Evolutionary conservation across 1,140 invertebrate species (phyloP).

Genomic region (Hypsibius dujardini): DNA sequence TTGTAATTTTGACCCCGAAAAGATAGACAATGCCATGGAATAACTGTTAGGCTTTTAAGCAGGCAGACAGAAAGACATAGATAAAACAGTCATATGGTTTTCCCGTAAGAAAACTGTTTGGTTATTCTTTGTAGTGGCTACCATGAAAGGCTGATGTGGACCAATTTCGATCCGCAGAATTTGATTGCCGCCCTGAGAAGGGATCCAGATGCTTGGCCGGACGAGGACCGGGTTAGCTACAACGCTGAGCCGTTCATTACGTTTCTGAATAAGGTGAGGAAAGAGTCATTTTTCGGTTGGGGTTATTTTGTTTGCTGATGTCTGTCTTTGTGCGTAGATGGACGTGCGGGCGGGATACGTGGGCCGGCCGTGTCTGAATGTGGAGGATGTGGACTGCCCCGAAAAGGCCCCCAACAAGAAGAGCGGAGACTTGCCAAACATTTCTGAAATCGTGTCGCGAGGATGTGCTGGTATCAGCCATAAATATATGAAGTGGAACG

Average conservation of each 20-base stretch:
- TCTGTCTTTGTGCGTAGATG: too few relatives aligned
- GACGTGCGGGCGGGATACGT: too few relatives aligned
- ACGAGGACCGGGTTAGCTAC: neutral
- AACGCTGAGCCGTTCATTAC: constrained; percentile 1
- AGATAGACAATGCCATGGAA: too few relatives aligned
- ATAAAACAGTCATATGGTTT: too few relatives aligned
- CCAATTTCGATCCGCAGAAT: constrained; percentile 64
- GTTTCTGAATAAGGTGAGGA: neutral
- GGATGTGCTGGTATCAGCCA: too few relatives aligned
- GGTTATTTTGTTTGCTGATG: neutral
- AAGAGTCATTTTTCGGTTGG: constrained; percentile 13
- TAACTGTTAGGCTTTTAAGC: too few relatives aligned
- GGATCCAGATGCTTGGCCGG: constrained; percentile 36
- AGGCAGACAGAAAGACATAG: too few relatives aligned
- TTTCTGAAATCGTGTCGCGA: constrained; percentile 77
- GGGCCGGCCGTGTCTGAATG: too few relatives aligned
- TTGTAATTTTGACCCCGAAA: too few relatives aligned
- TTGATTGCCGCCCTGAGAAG: constrained; percentile 55
- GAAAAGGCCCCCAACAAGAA: too few relatives aligned
- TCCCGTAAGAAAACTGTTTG: too few relatives aligned
- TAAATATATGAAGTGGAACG: constrained; percentile 96
- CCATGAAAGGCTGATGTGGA: constrained; percentile 57
- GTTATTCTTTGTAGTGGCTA: constrained; percentile 38
- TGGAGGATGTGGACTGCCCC: constrained; percentile 63
- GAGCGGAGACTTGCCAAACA: too few relatives aligned